phyloP scores from a whole-genome alignment of 2,888 invertebrate genomes.

The Gasteruption jaculator region DNA sequence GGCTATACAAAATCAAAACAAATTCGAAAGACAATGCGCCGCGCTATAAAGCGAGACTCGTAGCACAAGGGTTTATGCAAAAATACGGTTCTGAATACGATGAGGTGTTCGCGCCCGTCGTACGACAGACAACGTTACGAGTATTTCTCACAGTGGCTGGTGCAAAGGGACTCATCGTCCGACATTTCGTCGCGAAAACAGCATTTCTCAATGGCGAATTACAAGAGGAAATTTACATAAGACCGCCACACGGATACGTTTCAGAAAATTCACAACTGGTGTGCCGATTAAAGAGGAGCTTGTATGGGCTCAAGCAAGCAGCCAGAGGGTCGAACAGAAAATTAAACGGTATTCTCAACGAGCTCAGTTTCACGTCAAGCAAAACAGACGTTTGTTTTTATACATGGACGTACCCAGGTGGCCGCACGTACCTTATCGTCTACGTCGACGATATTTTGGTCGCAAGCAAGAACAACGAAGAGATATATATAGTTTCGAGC shows the following conservation, averaged over 20 bases:
- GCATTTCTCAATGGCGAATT: conserved; percentile 31
- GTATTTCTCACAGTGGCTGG: conserved; percentile 25
- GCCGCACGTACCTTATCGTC: conserved; percentile 7
- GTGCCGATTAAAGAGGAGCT: conserved; percentile 19
- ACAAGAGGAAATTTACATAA: conserved; percentile 25
- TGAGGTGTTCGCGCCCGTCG: conserved; percentile 31
- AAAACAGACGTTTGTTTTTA: conserved; percentile 16
- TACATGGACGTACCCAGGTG: background rate
- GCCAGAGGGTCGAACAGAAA: conserved; percentile 19
- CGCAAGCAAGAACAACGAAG: no score
- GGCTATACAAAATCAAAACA: background rate
- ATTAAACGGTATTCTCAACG: conserved; percentile 9
- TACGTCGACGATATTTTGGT: conserved; percentile 15
- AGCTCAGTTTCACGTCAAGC: conserved; percentile 14
- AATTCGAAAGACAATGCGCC: conserved; percentile 19
- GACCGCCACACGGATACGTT: conserved; percentile 22
- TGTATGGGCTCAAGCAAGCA: conserved; percentile 22
- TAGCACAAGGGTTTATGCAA: conserved; percentile 29
- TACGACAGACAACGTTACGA: conserved; percentile 26
- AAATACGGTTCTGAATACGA: conserved; percentile 27
- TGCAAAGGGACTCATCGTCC: conserved; percentile 12
- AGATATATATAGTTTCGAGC: conserved; percentile 2
- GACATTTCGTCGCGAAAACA: conserved; percentile 28
- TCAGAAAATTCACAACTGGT: conserved; percentile 8
- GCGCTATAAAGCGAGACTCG: conserved; percentile 28